Evolutionary conservation across 2,797 vertebrate genomes (phyloP).

Genomic region (Mareca strepera): DNA sequence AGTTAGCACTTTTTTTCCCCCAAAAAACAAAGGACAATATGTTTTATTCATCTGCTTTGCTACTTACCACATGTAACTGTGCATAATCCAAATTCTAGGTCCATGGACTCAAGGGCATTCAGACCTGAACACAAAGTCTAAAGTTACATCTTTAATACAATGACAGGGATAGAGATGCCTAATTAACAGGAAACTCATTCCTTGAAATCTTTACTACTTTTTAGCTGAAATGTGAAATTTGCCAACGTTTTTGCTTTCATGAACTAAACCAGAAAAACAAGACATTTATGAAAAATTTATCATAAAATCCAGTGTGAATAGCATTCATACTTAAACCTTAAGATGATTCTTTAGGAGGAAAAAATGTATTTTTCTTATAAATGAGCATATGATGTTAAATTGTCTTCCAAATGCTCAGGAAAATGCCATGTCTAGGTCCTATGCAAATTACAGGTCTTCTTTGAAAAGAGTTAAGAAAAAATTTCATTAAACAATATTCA

Average conservation of each 20-base stretch:
- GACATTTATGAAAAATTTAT: neutral
- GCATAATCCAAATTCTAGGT: conserved; percentile 70
- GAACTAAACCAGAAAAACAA: neutral
- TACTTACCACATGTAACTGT: conserved; percentile 76
- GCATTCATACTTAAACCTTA: neutral
- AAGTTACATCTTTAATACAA: conserved; percentile 37
- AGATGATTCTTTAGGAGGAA: neutral
- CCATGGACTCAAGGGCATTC: conserved; percentile 25
- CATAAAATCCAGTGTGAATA: neutral
- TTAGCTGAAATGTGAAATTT: neutral
- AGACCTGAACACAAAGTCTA: conserved; percentile 59
- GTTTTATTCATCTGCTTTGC: conserved; percentile 49
- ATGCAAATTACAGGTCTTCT: neutral
- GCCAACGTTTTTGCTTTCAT: neutral
- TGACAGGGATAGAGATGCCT: neutral
- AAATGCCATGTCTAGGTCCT: neutral
- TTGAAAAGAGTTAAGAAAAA: neutral
- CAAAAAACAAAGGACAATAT: conserved; percentile 13
- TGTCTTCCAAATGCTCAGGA: neutral
- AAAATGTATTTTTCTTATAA: neutral
- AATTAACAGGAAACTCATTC: neutral
- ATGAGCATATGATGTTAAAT: neutral
- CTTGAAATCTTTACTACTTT: neutral
- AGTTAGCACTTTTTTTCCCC: conserved; percentile 23
- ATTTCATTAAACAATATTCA: neutral